phyloP scores from a whole-genome alignment of 2,888 invertebrate species.

The Drosophila sordidula region DNA sequence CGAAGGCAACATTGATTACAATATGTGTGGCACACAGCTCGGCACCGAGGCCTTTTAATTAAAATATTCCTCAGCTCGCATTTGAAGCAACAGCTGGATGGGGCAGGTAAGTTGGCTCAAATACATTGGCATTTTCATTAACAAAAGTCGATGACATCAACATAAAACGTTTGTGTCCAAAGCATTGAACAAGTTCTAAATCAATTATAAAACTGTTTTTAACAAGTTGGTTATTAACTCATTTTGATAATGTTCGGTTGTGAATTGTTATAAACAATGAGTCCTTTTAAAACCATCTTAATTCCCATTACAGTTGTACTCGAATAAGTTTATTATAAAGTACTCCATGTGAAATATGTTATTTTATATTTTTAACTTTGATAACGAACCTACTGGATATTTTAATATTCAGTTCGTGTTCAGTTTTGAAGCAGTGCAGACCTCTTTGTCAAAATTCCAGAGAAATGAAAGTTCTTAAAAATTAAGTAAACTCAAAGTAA shows the following conservation, averaged over 20 bases:
- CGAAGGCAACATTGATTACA: conserved; percentile 23
- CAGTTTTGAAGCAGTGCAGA: neutral
- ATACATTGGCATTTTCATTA: neutral
- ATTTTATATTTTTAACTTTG: neutral
- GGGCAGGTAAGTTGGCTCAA: neutral
- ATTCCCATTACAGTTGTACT: no score
- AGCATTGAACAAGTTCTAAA: no score
- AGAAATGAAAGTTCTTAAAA: neutral
- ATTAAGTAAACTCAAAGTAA: neutral
- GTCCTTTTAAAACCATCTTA: no score
- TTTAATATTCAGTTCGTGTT: neutral
- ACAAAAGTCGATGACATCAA: neutral
- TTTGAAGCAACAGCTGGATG: neutral
- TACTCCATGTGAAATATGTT: conserved; percentile 1
- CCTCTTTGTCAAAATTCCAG: neutral
- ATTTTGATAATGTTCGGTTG: no score
- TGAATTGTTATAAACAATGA: no score
- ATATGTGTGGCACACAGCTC: conserved; percentile 19
- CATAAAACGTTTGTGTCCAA: no score
- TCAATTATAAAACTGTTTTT: no score
- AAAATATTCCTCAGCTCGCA: conserved; percentile 27
- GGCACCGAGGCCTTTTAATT: conserved; percentile 48
- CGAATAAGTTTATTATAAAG: neutral
- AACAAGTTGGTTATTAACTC: no score
- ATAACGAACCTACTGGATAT: neutral